phyloP scores from a whole-genome alignment of 2,113 vertebrate species.

The Prinia subflava region DNA sequence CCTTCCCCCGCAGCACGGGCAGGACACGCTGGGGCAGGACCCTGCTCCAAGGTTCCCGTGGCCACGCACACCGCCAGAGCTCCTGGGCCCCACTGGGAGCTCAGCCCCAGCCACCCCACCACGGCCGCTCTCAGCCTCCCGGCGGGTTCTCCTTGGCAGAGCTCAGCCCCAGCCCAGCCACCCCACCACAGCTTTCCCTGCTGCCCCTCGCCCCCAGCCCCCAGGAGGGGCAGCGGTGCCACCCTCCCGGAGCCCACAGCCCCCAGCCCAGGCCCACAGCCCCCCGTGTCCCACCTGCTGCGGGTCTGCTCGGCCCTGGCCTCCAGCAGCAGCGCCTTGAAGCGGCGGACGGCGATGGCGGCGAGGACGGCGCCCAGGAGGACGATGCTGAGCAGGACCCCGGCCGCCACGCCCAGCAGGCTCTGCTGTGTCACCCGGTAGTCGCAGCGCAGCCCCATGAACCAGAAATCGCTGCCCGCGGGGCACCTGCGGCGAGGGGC shows the following conservation, averaged over 20 bases:
- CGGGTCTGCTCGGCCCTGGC: slow-evolving; percentile 85
- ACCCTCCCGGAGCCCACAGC: background rate
- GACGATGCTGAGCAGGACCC: slow-evolving; percentile 70
- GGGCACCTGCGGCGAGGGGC: slow-evolving; percentile 72
- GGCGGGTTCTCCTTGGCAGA: background rate
- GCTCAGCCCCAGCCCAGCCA: background rate
- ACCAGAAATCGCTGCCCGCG: slow-evolving; percentile 86
- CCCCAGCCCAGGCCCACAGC: background rate
- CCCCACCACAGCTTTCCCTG: background rate
- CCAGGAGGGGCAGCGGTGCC: too few species aligned
- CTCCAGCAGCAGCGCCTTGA: slow-evolving; percentile 80
- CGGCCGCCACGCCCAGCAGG: slow-evolving; percentile 74
- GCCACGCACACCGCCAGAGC: accelerated
- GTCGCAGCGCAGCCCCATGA: slow-evolving; percentile 83
- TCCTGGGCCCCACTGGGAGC: background rate
- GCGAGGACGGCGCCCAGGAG: slow-evolving; percentile 68
- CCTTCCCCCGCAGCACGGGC: background rate
- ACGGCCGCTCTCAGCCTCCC: background rate
- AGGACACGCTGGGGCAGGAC: background rate
- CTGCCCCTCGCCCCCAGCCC: background rate
- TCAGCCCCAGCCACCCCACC: background rate
- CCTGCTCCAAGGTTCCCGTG: background rate
- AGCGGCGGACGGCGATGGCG: slow-evolving; percentile 73
- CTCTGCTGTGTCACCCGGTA: slow-evolving; percentile 78
- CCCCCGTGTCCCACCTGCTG: slow-evolving; percentile 77